Percentiles rank a stretch among this genome's conserved stretches.
These are phyloP conservation scores for Rotaria sp. DNA, from an alignment of 2,888 invertebrate genomes.

Conservation along the genomic window DNA sequence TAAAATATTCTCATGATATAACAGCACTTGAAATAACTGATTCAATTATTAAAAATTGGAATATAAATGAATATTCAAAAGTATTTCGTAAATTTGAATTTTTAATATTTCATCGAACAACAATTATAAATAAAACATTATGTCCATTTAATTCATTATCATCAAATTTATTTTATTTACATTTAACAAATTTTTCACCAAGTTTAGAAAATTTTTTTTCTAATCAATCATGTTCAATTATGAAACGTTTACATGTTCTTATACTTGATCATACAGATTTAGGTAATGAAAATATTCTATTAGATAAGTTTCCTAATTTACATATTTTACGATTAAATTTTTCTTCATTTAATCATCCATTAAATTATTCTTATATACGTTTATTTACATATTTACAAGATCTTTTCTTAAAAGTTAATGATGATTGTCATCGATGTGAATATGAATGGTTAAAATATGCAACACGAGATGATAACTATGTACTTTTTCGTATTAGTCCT, in stretches of 20 bases:
- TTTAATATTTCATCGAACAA: slow-evolving; percentile 20
- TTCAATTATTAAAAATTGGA: not conserved
- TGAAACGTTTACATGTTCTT: slow-evolving; percentile 12
- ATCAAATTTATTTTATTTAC: not conserved
- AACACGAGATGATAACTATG: not conserved
- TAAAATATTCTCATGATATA: not conserved
- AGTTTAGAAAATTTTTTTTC: not conserved
- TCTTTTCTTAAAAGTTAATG: slow-evolving; percentile 2
- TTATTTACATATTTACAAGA: slow-evolving; percentile 4
- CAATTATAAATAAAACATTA: not conserved
- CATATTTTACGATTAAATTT: slow-evolving; percentile 15
- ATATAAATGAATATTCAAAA: not conserved
- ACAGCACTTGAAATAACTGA: not conserved
- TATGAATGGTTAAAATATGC: slow-evolving; percentile 21
- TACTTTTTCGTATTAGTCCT: not conserved
- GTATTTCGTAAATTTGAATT: not conserved
- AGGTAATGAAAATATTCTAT: not conserved
- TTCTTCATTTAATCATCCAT: not conserved
- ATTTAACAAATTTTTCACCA: not conserved
- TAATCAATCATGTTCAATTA: not conserved
- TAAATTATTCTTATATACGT: not conserved
- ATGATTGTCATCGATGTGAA: slow-evolving; percentile 30
- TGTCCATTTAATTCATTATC: not conserved
- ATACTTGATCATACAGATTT: not conserved
- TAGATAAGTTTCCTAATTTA: not conserved